Base-by-base conservation (phyloP, 2,888 invertebrate species). In the Lobophora halterata region DNA sequence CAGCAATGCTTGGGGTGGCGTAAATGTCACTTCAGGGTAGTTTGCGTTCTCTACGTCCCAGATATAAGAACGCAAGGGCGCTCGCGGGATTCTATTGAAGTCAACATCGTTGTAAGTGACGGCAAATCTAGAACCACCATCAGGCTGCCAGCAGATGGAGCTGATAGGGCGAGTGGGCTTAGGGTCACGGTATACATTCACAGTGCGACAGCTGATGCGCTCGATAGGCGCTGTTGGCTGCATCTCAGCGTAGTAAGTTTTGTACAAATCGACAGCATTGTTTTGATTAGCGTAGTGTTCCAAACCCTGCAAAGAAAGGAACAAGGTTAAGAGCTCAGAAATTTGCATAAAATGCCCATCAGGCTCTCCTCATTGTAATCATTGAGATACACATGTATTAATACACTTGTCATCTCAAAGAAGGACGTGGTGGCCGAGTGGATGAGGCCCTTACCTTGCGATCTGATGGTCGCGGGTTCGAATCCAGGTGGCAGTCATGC, bases 1-100 rank as follows among this genome's bases (percentile, higher is more conserved):
- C 5, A 94, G 90, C 30, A 95, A 85, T 0, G 94, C 89, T 8
- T 91, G 89, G 23, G 90, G 89, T 0, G 96, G 93, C 44, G 89
- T 90, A 33, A 97, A 62, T 0, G 89, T 88, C 21, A 91, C 73
- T 31, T 93, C 90, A 0, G 97, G 95, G 41, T 89, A 86, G 68
- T 93, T 95, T 0, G 96, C 93, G 68, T 95, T 95, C 70, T 96
- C 96, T 89, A 96, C 89, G 81, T 97, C 95, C 97, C 97, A 98
- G 53, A 97, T 91, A 68, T 93, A 96, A 0, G 69, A 65, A 1
- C 49, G 31, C 7, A 59, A 9, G 0, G 70, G 51, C 3, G 54
- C 46, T 25, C 91, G 83, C 3, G 74, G 43, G 2, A 33, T 42
- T 6, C 90, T 90, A 66, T 94, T 92, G 69, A 93, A 95, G 61